A percentile compares a stretch with the other conserved stretches of the same genome.
phyloP scores from a whole-genome alignment of 2,113 vertebrate species.

The Corythornis vintsioides region DNA sequence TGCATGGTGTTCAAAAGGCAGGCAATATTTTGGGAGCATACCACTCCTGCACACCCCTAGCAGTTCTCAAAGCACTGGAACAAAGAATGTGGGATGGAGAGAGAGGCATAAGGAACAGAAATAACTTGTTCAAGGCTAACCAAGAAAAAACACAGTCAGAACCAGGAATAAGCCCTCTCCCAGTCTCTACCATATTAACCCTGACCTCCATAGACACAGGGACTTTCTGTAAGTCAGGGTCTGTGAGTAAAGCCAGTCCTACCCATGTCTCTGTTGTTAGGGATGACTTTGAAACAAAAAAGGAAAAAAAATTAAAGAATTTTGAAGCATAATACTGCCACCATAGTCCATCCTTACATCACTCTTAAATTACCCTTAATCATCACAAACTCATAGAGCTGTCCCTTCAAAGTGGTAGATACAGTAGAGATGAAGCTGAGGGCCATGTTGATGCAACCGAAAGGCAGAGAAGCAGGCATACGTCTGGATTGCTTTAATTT shows the following conservation, averaged over 20 bases:
- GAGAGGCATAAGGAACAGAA: neutral
- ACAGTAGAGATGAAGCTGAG: neutral
- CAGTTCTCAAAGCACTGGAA: neutral
- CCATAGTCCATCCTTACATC: neutral
- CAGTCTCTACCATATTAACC: neutral
- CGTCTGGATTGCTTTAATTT: slow-evolving; percentile 43
- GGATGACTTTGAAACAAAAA: neutral
- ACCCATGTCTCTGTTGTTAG: neutral
- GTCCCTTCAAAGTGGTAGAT: neutral
- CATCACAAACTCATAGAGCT: neutral
- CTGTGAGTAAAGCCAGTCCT: neutral
- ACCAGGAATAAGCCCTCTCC: neutral
- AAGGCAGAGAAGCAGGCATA: neutral
- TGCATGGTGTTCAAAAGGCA: neutral
- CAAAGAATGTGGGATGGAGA: neutral
- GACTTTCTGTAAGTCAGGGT: neutral
- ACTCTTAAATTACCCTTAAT: neutral
- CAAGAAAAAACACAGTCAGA: neutral
- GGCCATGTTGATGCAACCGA: neutral
- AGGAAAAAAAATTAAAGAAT: neutral
- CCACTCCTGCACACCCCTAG: neutral
- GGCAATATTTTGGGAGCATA: neutral
- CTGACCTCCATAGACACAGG: neutral
- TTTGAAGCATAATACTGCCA: neutral
- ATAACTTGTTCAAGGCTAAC: neutral